Percentiles rank a stretch among this genome's conserved stretches.
phyloP scores from a whole-genome alignment of 2,113 vertebrate species.

The Dipodomys stephensi region DNA sequence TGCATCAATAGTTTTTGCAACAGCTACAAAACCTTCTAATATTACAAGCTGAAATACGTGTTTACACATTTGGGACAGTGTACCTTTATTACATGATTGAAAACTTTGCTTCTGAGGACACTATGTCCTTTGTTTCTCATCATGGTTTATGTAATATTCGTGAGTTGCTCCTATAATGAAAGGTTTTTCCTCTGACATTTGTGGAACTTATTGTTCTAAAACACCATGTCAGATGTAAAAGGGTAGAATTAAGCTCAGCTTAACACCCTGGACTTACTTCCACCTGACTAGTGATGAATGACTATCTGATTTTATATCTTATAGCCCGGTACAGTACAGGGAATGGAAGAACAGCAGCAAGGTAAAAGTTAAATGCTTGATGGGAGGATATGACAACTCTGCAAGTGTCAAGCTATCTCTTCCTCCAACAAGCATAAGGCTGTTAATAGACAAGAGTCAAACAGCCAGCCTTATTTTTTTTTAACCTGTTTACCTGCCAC shows the following conservation, averaged over 20 bases:
- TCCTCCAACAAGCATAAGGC: neutral
- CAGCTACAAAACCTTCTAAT: constrained; percentile 7
- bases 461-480: neutral
- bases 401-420: neutral
- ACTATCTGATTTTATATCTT: neutral
- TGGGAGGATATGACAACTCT: neutral
- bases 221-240: constrained; percentile 49
- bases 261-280: constrained; percentile 27
- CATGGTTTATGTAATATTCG: constrained; percentile 73
- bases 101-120: constrained; percentile 60
- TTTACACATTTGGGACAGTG: constrained; percentile 62
- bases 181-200: constrained; percentile 79
- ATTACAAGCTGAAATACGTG: constrained; percentile 50
- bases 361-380: constrained; percentile 12
- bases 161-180: constrained; percentile 71
- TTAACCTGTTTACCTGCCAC: neutral
- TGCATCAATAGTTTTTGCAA: constrained; percentile 19
- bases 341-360: neutral
- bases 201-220: constrained; percentile 74
- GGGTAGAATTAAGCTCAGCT: constrained; percentile 40
- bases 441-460: neutral
- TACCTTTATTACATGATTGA: constrained; percentile 48
- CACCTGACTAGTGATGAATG: constrained; percentile 51
- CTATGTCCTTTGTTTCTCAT: constrained; percentile 62
- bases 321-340: neutral